A percentile compares a stretch with the other conserved stretches of the same genome.
phyloP scores from a whole-genome alignment of 2,888 invertebrate species.

The Opisthograptis luteolata region DNA sequence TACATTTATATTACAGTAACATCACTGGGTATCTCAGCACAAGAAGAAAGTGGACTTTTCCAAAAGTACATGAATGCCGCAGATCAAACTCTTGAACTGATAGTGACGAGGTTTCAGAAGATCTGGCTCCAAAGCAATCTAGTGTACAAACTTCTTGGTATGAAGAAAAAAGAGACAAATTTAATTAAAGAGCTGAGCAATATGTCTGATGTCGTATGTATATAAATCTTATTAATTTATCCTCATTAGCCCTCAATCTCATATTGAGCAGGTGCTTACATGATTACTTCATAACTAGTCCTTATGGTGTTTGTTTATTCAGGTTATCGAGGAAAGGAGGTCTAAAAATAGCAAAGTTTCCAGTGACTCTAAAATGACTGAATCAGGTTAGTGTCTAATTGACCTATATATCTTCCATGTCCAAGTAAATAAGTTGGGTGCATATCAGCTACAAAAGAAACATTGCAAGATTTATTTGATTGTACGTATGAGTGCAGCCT shows the following conservation, averaged over 20 bases:
- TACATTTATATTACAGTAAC: slow-evolving; percentile 13
- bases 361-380: neutral
- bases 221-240: no score
- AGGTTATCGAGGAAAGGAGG: neutral
- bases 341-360: neutral
- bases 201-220: slow-evolving; percentile 15
- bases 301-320: neutral
- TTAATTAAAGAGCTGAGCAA: slow-evolving; percentile 1
- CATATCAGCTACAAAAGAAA: no score
- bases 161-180: slow-evolving; percentile 6
- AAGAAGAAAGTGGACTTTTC: neutral
- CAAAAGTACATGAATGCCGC: neutral
- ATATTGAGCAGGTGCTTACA: no score
- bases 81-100: neutral
- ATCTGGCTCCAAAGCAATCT: neutral
- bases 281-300: no score
- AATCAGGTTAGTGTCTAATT: slow-evolving; percentile 2
- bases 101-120: neutral
- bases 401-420: no score
- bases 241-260: no score
- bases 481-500: no score
- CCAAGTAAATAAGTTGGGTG: no score
- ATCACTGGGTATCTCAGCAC: slow-evolving; percentile 16
- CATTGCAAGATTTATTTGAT: no score
- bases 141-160: neutral